These are phyloP conservation scores for Pogonocherus hispidulus DNA, from an alignment of 2,888 invertebrate genomes.

Conservation along the genomic window DNA sequence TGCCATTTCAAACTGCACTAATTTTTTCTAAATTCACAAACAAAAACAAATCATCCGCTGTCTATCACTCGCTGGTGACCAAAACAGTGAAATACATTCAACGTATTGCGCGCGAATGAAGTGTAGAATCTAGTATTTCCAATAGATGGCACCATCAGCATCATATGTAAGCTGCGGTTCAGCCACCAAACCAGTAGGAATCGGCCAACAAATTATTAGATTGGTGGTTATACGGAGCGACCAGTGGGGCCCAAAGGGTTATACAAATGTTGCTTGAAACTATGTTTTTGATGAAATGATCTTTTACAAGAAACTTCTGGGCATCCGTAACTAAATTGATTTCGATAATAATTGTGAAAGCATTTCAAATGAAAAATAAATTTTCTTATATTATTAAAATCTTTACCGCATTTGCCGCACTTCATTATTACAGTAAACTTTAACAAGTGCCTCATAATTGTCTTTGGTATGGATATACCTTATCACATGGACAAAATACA, in stretches of 20 bases:
- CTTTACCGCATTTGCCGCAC: too few species aligned
- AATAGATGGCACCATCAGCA: neutral
- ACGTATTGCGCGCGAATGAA: neutral
- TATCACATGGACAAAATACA: too few species aligned
- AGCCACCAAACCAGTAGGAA: neutral
- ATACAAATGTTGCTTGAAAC: neutral
- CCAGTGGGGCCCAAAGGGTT: constrained; percentile 19
- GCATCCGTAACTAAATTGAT: too few species aligned
- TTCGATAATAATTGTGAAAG: neutral
- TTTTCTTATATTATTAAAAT: too few species aligned
- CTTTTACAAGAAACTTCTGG: too few species aligned
- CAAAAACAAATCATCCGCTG: neutral
- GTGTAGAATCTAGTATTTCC: neutral
- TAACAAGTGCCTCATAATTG: too few species aligned
- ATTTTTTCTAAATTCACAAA: constrained; percentile 8
- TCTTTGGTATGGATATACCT: constrained; percentile 29
- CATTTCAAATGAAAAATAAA: constrained; percentile 8
- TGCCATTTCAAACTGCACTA: neutral
- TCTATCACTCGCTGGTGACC: neutral
- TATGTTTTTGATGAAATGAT: neutral
- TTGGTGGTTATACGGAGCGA: neutral
- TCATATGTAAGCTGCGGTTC: neutral
- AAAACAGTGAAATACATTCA: neutral
- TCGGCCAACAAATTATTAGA: neutral
- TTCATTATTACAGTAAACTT: too few species aligned